Evolutionary conservation across 2,888 invertebrate species (phyloP), one percentile per base, ranked within the genome.

Genomic region (Acholoe squamosa): DNA sequence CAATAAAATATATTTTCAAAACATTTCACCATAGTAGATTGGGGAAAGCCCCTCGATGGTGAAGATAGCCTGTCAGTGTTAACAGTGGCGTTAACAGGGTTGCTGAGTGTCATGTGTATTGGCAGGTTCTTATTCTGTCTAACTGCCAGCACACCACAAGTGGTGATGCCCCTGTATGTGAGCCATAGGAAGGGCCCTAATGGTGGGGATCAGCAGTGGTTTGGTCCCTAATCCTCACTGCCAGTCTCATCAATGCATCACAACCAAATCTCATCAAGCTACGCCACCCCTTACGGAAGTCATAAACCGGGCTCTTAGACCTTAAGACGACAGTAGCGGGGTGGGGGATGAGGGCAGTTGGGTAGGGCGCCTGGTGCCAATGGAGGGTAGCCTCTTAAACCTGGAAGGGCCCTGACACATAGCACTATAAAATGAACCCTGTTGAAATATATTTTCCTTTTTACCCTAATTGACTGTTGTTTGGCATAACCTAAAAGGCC

Each of bases 231-330:
- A 71, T 71, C 71, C 71, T 3, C 71, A 28, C 71, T 71, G 31
- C 71, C 71, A 71, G 71, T 71, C 71, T 71, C 71, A 71, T 71
- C 71, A 71, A 71, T 71, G 71, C 25, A 71, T 71, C 71, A 71
- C 28, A 71, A 71, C 25, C 14, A 71, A 71, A 71, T 71, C 71
- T 71, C 71, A 71, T 71, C 71, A 71, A n/a, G 71, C 71, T 28
- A 71, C n/a, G 71, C n/a, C 71, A 71, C 25, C n/a, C 71, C 71
- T 71, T 71, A 71, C 71, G 71, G 71, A 71, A 71, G 71, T 71
- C 71, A 71, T 71, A 71, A 71, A 71, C 28, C 25, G 19, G 71
- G 14, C 71, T 25, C 71, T 71, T 71, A 71, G 71, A n/a, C 71
- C 28, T 28, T 71, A 14, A 19, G 71, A 71, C 61, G 22, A 61